Conservation (phyloP, 2,113 vertebrate species). For the Chlamydotis undulata region DNA sequence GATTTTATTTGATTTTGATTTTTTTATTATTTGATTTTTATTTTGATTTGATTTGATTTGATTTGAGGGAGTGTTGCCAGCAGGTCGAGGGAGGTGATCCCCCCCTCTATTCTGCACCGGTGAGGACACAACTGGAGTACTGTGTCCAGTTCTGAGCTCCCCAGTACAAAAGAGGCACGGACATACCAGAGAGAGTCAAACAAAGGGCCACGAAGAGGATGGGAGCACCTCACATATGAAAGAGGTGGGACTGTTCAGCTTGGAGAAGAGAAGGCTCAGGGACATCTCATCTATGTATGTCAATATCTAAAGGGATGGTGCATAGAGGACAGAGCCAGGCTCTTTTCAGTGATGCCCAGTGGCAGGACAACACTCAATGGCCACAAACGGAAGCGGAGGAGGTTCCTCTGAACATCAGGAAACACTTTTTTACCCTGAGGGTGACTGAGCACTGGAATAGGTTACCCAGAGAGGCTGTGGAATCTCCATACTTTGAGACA, state of each 20-base stretch:
- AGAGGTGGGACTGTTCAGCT: not conserved
- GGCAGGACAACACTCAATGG: not conserved
- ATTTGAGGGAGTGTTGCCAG: not conserved
- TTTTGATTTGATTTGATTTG: not conserved
- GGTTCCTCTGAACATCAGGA: not conserved
- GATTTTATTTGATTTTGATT: not conserved
- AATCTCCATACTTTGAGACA: not conserved
- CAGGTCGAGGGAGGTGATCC: not conserved
- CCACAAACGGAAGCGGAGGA: not conserved
- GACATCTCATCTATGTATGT: not conserved
- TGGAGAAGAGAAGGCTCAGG: not conserved
- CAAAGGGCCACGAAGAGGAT: not conserved
- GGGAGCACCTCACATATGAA: not conserved
- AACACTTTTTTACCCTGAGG: not conserved
- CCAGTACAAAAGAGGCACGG: not conserved
- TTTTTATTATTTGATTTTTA: not conserved
- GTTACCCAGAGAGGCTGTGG: not conserved
- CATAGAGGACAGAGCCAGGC: not conserved
- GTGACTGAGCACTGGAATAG: not conserved
- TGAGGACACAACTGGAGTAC: not conserved
- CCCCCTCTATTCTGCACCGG: not conserved
- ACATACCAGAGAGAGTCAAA: not conserved
- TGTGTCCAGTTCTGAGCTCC: not conserved
- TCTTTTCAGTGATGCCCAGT: not conserved
- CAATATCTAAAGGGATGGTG: not conserved